phyloP scores from a whole-genome alignment of 1,140 invertebrate species.

The Ceratitis capitata region DNA sequence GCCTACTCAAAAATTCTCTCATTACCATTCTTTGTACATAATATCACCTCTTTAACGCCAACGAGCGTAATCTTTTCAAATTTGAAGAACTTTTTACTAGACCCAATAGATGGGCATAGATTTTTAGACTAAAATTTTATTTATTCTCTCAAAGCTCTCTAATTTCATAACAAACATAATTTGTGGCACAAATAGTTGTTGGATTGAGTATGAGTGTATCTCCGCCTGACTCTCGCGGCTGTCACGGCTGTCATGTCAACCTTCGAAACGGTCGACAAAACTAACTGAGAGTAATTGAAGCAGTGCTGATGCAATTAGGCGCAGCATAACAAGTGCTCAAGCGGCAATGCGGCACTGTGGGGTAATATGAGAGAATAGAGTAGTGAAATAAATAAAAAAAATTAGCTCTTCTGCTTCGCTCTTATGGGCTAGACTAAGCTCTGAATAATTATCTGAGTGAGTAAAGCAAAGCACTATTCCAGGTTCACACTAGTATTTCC shows the following conservation, averaged over 20 bases:
- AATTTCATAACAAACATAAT: not conserved
- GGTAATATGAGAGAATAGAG: not conserved
- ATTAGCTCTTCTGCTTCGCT: too few relatives aligned
- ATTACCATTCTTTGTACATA: too few relatives aligned
- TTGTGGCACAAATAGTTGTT: not conserved
- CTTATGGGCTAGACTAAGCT: too few relatives aligned
- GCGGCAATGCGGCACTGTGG: not conserved
- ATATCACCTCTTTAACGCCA: too few relatives aligned
- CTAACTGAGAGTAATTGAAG: not conserved
- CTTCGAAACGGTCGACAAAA: not conserved
- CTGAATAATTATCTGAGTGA: too few relatives aligned
- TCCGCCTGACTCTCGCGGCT: not conserved
- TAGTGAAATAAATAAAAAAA: not conserved
- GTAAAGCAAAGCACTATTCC: too few relatives aligned
- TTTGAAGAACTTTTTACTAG: not conserved
- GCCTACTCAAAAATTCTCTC: too few relatives aligned
- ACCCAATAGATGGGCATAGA: too few relatives aligned
- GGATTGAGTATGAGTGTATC: too few relatives aligned
- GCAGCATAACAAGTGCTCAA: not conserved
- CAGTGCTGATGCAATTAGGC: constrained; percentile 10
- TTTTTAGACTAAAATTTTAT: too few relatives aligned
- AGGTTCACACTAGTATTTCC: too few relatives aligned
- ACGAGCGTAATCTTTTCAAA: too few relatives aligned
- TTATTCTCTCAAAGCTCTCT: not conserved
- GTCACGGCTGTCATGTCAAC: not conserved